A percentile compares a stretch with the other conserved stretches of the same genome.
Conservation (phyloP, 2,888 invertebrate genomes). For the Herminia tarsipennalis region DNA sequence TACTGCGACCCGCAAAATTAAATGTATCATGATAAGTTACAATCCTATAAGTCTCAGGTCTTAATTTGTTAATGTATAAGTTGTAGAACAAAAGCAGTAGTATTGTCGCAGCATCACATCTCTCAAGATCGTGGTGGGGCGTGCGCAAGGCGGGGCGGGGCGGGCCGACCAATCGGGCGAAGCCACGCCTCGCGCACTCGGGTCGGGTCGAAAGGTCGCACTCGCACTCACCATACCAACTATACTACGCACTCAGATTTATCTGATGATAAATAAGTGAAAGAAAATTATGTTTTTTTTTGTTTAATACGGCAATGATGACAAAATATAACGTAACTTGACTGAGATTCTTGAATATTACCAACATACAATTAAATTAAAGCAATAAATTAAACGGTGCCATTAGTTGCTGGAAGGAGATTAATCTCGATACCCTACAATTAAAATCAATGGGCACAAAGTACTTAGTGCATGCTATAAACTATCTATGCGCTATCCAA, state of each 20-base stretch:
- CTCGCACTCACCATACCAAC: conserved; percentile 57
- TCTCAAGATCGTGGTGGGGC: conserved; percentile 53
- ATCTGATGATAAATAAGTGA: conserved; percentile 5
- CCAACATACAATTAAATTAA: no score
- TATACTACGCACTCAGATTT: conserved; percentile 46
- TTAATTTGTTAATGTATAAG: background rate
- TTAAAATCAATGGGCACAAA: no score
- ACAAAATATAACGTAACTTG: background rate
- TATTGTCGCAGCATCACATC: conserved; percentile 48
- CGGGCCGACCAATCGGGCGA: conserved; percentile 77
- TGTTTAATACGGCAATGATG: background rate
- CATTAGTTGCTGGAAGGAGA: no score
- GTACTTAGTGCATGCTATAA: no score
- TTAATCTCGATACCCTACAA: no score
- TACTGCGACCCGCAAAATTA: background rate
- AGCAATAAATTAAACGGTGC: no score
- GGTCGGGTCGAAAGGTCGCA: conserved; percentile 80
- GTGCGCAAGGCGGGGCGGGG: conserved; percentile 57
- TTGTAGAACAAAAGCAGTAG: conserved; percentile 29
- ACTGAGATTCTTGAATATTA: no score
- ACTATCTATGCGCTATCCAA: no score
- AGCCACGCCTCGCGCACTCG: conserved; percentile 79
- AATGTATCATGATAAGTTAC: no score
- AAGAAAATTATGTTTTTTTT: background rate
- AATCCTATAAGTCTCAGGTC: no score